Evolutionary conservation across 2,797 vertebrate species (phyloP).

Genomic region (Chrosomus eos): DNA sequence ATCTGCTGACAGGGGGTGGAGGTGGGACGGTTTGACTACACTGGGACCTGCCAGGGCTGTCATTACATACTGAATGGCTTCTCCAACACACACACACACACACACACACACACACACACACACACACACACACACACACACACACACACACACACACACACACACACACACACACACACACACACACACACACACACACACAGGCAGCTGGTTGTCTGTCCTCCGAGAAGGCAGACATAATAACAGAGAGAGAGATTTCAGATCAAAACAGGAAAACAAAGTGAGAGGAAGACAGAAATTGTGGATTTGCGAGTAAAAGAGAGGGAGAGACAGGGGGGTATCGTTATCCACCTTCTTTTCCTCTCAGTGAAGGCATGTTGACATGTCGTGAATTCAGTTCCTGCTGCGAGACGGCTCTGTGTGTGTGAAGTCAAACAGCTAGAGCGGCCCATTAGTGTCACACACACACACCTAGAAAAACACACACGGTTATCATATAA

Average conservation of each 20-base stretch:
- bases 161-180: conserved; percentile 26
- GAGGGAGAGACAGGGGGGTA: conserved; percentile 16
- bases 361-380: conserved; percentile 66
- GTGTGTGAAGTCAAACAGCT: conserved; percentile 72
- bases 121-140: conserved; percentile 26
- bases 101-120: conserved; percentile 24
- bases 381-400: conserved; percentile 76
- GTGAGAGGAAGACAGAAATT: conserved; percentile 28
- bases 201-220: conserved; percentile 49
- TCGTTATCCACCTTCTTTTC: conserved; percentile 64
- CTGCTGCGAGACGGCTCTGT: conserved; percentile 72
- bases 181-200: conserved; percentile 16
- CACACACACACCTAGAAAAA: conserved; percentile 59
- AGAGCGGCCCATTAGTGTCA: conserved; percentile 77
- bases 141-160: conserved; percentile 34
- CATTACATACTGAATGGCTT: conserved; percentile 57
- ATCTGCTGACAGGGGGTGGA: conserved; percentile 48
- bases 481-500: conserved; percentile 50
- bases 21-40: conserved; percentile 58
- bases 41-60: conserved; percentile 68
- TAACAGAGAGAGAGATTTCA: conserved; percentile 48
- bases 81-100: conserved; percentile 42
- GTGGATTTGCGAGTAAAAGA: conserved; percentile 20
- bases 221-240: conserved; percentile 35
- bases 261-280: conserved; percentile 55